Evolutionary conservation across 1,140 invertebrate genomes (phyloP).

Genomic region (Drosophila nasuta): DNA sequence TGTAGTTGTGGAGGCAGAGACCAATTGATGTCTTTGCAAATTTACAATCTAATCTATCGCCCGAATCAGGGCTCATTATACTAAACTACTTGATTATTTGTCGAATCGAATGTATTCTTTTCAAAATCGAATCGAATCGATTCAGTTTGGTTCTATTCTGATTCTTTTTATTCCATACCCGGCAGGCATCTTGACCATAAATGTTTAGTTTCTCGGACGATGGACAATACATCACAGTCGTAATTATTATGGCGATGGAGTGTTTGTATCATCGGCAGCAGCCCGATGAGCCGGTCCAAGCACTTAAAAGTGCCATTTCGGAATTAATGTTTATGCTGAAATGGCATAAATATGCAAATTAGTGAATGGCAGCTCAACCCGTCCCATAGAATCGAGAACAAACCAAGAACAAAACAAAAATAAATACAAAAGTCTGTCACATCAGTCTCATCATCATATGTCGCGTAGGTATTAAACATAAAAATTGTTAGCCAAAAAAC

Average conservation of each 20-base stretch:
- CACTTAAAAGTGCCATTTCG: conserved; percentile 83
- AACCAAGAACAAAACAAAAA: conserved; percentile 1
- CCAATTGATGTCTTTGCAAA: conserved; percentile 67
- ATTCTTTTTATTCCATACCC: background rate
- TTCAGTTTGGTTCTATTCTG: conserved; percentile 22
- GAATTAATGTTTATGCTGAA: conserved; percentile 75
- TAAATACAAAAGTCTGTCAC: conserved; percentile 25
- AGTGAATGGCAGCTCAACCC: conserved; percentile 72
- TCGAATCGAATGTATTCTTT: conserved; percentile 30
- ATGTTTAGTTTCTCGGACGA: conserved; percentile 52
- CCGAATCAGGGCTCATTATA: conserved; percentile 39
- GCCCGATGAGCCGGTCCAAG: conserved; percentile 66
- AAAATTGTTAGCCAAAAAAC: conserved; percentile 52
- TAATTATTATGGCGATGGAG: conserved; percentile 57
- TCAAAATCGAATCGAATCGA: conserved; percentile 33
- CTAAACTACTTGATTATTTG: conserved; percentile 23
- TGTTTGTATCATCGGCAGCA: conserved; percentile 53
- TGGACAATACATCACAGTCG: conserved; percentile 70
- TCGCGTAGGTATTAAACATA: conserved; percentile 47
- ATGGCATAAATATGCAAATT: conserved; percentile 80
- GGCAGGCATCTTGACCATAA: conserved; percentile 54
- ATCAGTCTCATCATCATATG: conserved; percentile 38
- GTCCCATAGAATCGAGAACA: conserved; percentile 64
- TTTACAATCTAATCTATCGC: conserved; percentile 58
- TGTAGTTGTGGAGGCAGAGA: conserved; percentile 3